phyloP scores from a whole-genome alignment of 2,888 invertebrate genomes.

The Argyra leucocephala region DNA sequence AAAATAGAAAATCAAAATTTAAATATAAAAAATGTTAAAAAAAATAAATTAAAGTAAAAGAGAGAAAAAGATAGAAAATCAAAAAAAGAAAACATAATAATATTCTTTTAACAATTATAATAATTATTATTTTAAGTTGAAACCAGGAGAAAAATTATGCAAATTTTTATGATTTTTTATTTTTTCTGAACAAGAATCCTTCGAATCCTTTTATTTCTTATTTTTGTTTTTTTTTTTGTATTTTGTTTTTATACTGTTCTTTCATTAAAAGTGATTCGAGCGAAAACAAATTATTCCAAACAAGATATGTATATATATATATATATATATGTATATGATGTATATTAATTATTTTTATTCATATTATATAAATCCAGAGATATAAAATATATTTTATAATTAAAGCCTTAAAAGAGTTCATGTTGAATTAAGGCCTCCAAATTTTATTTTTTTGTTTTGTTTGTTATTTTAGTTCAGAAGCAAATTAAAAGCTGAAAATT shows the following conservation, averaged over 20 bases:
- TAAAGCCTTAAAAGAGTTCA: too few relatives aligned
- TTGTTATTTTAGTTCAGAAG: too few relatives aligned
- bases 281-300: not conserved
- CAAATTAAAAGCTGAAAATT: too few relatives aligned
- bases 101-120: slow-evolving; percentile 4
- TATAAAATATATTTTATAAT: too few relatives aligned
- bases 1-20: not conserved
- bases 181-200: not conserved
- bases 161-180: not conserved
- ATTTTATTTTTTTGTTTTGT: too few relatives aligned
- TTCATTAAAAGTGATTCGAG: slow-evolving; percentile 4
- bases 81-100: not conserved
- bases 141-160: slow-evolving; percentile 1
- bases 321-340: too few relatives aligned
- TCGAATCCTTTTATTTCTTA: not conserved
- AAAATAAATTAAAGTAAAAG: not conserved
- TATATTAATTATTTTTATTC: too few relatives aligned
- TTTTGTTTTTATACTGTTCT: not conserved
- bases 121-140: not conserved
- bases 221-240: too few relatives aligned
- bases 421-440: too few relatives aligned
- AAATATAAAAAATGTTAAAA: not conserved
- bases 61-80: not conserved
- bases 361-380: too few relatives aligned
- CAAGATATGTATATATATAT: too few relatives aligned